Conservation (phyloP, 2,888 invertebrate species). For the Phania funesta region DNA sequence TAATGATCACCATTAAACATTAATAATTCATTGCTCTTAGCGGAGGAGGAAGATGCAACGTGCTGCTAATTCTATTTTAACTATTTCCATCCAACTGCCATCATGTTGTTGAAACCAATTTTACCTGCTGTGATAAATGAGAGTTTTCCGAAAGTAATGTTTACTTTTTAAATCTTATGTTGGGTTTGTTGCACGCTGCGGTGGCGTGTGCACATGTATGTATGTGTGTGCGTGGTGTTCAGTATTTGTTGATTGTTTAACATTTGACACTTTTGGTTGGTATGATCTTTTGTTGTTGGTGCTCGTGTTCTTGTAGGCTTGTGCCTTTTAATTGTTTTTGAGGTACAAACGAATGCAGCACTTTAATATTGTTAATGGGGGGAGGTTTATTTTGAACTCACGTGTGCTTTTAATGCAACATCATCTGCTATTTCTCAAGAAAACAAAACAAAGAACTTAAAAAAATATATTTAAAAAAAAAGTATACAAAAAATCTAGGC, state of each 20-base stretch:
- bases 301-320: constrained; percentile 25
- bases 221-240: constrained; percentile 26
- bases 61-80: background rate
- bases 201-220: background rate
- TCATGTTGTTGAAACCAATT: constrained; percentile 36
- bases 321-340: constrained; percentile 56
- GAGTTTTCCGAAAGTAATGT: constrained; percentile 22
- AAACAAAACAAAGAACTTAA: constrained; percentile 39
- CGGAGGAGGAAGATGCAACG: constrained; percentile 23
- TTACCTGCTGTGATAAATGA: constrained; percentile 65
- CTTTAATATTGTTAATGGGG: constrained; percentile 49
- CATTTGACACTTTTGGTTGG: constrained; percentile 62
- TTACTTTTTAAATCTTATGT: constrained; percentile 43
- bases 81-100: constrained; percentile 28
- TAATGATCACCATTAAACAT: constrained; percentile 16
- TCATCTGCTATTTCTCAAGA: constrained; percentile 61
- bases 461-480: constrained; percentile 17
- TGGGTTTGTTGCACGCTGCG: constrained; percentile 9
- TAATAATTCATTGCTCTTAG: constrained; percentile 5
- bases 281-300: constrained; percentile 31
- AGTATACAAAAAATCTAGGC: constrained; percentile 3
- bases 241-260: constrained; percentile 59
- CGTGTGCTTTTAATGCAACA: constrained; percentile 62
- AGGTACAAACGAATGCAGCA: constrained; percentile 19
- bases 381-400: constrained; percentile 63